Evolutionary conservation across 1,140 invertebrate genomes (phyloP), one percentile per base, ranked within the genome.

Genomic region (Hirudo medicinalis): DNA sequence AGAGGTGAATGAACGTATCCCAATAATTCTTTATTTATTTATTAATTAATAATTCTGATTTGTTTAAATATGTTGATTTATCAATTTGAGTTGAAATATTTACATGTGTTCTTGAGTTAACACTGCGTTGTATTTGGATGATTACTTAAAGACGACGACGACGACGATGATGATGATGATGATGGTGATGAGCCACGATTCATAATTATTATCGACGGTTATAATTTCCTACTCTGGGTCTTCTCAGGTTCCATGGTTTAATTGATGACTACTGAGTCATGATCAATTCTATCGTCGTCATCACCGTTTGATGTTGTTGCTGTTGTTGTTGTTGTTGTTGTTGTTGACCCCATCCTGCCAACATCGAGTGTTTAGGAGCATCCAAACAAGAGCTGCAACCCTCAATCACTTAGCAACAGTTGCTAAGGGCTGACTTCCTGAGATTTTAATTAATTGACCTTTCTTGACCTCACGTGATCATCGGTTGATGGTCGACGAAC

Each of bases 261-360:
- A 49, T 49, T 49, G 43, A 49, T 49, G 43, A 17, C 43, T 49
- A 17, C 11, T 63, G 22, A 32, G 22, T 63, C 29, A 63, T 57
- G 20, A 63, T 63, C 57, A 63, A 63, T 63, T 63, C 17, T 63
- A 32, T 63, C 29, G 15, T 63, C 57, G 17, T 63, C 57, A 63
- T 63, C 57, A 63, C 17, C 22, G 20, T 63, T 25, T n/a, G n/a
- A 60, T 60, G n/a, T 22, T 60, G 55, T 8, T 15, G n/a, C n/a
- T n/a, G 32, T 25, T n/a, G 8, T 8, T 63, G 22, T 6, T 63
- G 57, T 13, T n/a, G 19, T 63, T 63, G 29, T 22, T 0, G 29
- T 63, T 49, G 43, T 49, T 49, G 43, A 49, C 43, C 43, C 43
- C 0, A 19, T 32, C 6, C 22, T 15, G 5, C 8, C 2, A n/a